phyloP scores from a whole-genome alignment of 2,888 invertebrate species.

The Cyrtodaria siliqua region DNA sequence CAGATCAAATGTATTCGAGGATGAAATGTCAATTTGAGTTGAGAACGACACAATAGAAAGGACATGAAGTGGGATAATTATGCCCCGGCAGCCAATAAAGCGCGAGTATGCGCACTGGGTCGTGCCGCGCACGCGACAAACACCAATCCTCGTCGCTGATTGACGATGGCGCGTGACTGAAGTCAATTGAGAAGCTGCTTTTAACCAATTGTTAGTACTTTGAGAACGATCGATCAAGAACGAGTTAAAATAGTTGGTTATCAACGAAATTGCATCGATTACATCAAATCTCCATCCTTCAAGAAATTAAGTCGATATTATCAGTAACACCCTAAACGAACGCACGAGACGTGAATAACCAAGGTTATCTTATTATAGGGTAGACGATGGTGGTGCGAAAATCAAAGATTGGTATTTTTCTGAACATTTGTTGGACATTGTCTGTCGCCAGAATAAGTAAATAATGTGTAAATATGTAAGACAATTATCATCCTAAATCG shows the following conservation, averaged over 20 bases:
- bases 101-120: slow-evolving; percentile 51
- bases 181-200: slow-evolving; percentile 5
- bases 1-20: slow-evolving; percentile 32
- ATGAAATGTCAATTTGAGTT: slow-evolving; percentile 58
- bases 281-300: slow-evolving; percentile 32
- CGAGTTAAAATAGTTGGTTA: slow-evolving; percentile 9
- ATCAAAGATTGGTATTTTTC: too few species aligned
- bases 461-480: too few species aligned
- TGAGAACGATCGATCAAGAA: slow-evolving; percentile 8
- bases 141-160: slow-evolving; percentile 62
- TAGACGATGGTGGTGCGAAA: slow-evolving; percentile 45
- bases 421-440: too few species aligned
- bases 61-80: slow-evolving; percentile 62
- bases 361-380: slow-evolving; percentile 26
- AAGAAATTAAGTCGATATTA: slow-evolving; percentile 32
- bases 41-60: slow-evolving; percentile 63
- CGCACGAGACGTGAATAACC: slow-evolving; percentile 37
- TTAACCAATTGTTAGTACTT: slow-evolving; percentile 10
- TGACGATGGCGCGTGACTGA: slow-evolving; percentile 64
- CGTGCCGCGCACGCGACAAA: slow-evolving; percentile 70
- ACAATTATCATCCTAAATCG: too few species aligned
- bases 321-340: slow-evolving; percentile 36
- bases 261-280: slow-evolving; percentile 37
- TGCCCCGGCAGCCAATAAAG: slow-evolving; percentile 49
- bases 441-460: too few species aligned